Base-by-base conservation (phyloP, 2,888 invertebrate genomes). In the Coremacera marginata region DNA sequence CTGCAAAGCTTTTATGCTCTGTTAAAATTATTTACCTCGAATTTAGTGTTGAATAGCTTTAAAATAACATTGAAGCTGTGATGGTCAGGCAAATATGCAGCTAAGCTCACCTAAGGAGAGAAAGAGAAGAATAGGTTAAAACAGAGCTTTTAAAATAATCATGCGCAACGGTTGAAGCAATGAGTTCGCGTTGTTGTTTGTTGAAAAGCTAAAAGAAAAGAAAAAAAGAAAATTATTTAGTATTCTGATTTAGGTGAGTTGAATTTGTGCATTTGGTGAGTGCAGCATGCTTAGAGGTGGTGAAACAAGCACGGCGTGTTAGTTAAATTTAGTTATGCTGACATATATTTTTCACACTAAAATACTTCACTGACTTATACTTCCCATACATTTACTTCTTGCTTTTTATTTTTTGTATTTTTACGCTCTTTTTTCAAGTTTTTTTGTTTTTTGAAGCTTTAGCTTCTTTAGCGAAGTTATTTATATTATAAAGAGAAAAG, bases 171-270 rank as follows among this genome's bases (percentile, higher is more conserved):
- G 8, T 22, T 22, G 8, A 4, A 11, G 55, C 57, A 25, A 3
- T 22, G 0, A 1, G 22, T 71, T 80, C 78, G 80, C 77, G 80
- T 80, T 80, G 14, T 63, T 34, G 65, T 25, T 65, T 19, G 65
- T 14, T 5, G 52, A 2, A n/a, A 22, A 79, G 34, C 80, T 81
- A 82, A 79, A 80, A 57, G 79, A 80, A 55, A 77, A 80, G 71
- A 81, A 49, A 82, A 81, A 49, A 82, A 68, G 78, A 78, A 70
- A 82, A 83, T 82, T 80, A 79, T 52, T 82, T 82, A 82, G 72
- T 80, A 22, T 74, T 52, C 7, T 72, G 8, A 63, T 31, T 5
- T 31, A 31, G 31, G 31, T 31, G 31, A 31, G 31, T 3, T 31
- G 31, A 31, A 5, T 31, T 31, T 31, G 31, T 31, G 5, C 31